phyloP scores from a whole-genome alignment of 53 echinoderm and acorn worm species.

The Stichopus horrens region DNA sequence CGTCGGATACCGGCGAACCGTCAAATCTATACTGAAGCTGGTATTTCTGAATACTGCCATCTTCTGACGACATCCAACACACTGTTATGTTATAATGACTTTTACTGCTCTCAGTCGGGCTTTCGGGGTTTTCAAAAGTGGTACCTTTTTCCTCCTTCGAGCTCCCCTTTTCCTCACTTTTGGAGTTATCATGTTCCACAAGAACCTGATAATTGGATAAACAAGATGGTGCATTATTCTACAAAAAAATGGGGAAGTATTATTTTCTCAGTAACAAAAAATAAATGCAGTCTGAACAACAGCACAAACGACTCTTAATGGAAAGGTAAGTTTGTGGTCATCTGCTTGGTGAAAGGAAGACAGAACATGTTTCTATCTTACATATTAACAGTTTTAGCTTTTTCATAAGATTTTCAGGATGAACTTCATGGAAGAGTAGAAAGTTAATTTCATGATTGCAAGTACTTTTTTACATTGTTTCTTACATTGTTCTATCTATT shows the following conservation, averaged over 20 bases:
- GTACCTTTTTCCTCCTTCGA: not conserved
- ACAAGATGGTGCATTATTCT: too few species aligned
- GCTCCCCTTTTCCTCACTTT: not conserved
- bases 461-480: too few species aligned
- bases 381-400: too few species aligned
- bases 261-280: too few species aligned
- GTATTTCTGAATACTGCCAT: constrained; percentile 64
- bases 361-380: not conserved
- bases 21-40: constrained; percentile 60
- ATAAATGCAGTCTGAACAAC: too few species aligned
- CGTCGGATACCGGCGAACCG: constrained; percentile 7
- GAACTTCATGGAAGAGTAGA: too few species aligned
- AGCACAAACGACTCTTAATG: not conserved
- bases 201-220: constrained; percentile 35
- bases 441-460: too few species aligned
- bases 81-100: constrained; percentile 51
- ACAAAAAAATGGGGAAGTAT: too few species aligned
- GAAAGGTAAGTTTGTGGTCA: not conserved
- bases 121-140: constrained; percentile 25
- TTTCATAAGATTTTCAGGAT: too few species aligned
- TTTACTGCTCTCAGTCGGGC: constrained; percentile 32
- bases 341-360: not conserved
- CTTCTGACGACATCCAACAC: constrained; percentile 72
- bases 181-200: constrained; percentile 34
- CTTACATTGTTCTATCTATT: too few species aligned